These are phyloP conservation scores for Microctenopoma stevenorrisi DNA, from an alignment of 2,797 vertebrate genomes.

Conservation along the genomic window DNA sequence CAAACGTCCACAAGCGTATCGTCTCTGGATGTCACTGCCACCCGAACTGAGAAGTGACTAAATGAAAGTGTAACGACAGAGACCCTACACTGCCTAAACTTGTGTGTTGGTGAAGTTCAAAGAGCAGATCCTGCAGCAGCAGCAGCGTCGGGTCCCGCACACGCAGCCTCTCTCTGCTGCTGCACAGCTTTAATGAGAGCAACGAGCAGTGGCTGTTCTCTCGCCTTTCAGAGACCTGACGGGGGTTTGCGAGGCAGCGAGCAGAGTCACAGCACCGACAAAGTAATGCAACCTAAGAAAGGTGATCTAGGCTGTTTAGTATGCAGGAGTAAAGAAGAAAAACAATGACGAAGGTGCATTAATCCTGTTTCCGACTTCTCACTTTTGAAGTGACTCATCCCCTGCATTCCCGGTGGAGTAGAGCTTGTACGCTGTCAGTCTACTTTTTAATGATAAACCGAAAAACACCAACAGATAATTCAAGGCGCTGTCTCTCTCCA, in stretches of 20 bases:
- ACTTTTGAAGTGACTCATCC: slow-evolving; percentile 15
- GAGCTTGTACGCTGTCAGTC: slow-evolving; percentile 27
- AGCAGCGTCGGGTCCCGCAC: slow-evolving; percentile 16
- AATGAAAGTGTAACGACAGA: not conserved
- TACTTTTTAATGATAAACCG: slow-evolving; percentile 28
- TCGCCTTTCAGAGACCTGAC: slow-evolving; percentile 30
- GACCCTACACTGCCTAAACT: not conserved
- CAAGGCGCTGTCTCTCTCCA: slow-evolving; percentile 8
- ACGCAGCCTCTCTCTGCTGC: slow-evolving; percentile 37
- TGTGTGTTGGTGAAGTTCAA: slow-evolving; percentile 20
- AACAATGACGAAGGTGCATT: slow-evolving; percentile 5
- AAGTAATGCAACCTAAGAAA: not conserved
- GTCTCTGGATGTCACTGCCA: not conserved
- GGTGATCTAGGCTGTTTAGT: not conserved
- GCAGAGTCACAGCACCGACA: slow-evolving; percentile 12
- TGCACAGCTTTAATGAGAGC: slow-evolving; percentile 51
- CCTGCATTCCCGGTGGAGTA: slow-evolving; percentile 17
- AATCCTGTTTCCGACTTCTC: slow-evolving; percentile 23
- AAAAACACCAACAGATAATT: not conserved
- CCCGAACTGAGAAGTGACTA: slow-evolving; percentile 7
- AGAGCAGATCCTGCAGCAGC: not conserved
- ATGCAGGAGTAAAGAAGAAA: slow-evolving; percentile 1
- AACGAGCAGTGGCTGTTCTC: slow-evolving; percentile 30
- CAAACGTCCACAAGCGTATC: slow-evolving; percentile 30
- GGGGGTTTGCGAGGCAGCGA: slow-evolving; percentile 37